Evolutionary conservation across 2,113 vertebrate genomes (phyloP).

Genomic region (Hipposideros armiger): DNA sequence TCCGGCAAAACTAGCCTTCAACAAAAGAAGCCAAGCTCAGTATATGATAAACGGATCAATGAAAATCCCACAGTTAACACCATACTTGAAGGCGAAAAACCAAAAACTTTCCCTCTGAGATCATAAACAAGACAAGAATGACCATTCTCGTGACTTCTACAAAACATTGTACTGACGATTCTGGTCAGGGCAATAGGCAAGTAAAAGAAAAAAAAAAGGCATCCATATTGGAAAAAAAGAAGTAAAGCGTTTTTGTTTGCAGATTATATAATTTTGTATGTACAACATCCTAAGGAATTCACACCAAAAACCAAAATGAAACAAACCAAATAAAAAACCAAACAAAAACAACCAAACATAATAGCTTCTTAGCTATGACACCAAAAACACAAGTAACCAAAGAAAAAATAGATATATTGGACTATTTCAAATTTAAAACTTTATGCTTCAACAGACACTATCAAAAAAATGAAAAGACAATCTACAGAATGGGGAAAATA

Average conservation of each 20-base stretch:
- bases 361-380: background rate
- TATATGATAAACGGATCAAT: background rate
- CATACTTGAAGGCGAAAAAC: background rate
- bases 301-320: background rate
- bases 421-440: constrained; percentile 26
- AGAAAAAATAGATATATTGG: background rate
- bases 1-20: background rate
- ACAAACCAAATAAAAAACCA: background rate
- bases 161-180: background rate
- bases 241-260: background rate
- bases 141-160: background rate
- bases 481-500: background rate
- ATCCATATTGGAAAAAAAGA: background rate
- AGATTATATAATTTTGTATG: background rate
- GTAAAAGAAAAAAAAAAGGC: background rate
- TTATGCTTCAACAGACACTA: background rate
- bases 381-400: background rate
- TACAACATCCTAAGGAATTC: background rate
- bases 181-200: background rate
- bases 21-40: background rate
- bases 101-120: background rate
- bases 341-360: background rate
- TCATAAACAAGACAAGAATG: background rate
- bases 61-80: background rate
- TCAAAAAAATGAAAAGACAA: background rate